A percentile compares a stretch with the other conserved stretches of the same genome.
phyloP scores from a whole-genome alignment of 2,113 vertebrate genomes.

The Vidua macroura region DNA sequence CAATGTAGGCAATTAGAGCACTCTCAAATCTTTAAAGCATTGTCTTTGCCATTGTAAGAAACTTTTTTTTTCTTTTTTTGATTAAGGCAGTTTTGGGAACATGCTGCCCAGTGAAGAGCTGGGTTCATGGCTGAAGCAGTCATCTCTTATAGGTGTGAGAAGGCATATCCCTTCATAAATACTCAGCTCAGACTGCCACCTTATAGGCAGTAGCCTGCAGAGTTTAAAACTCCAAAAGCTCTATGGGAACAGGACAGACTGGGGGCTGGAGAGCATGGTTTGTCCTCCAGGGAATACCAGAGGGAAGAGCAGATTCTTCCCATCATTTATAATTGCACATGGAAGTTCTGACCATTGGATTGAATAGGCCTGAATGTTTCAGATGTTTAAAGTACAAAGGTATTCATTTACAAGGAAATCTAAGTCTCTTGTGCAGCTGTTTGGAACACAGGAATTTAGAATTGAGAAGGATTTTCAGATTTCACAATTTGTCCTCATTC shows the following conservation, averaged over 20 bases:
- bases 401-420: neutral
- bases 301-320: neutral
- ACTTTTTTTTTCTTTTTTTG: neutral
- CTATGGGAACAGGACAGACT: neutral
- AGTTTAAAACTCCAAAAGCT: neutral
- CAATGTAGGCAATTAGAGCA: conserved; percentile 26
- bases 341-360: neutral
- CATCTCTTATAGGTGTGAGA: neutral
- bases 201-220: neutral
- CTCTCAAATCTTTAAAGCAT: conserved; percentile 34
- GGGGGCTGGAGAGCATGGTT: neutral
- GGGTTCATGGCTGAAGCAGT: neutral
- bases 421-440: neutral
- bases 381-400: neutral
- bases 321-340: neutral
- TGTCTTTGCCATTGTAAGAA: conserved; percentile 15
- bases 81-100: neutral
- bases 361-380: neutral
- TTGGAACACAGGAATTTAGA: neutral
- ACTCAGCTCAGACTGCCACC: neutral
- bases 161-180: neutral
- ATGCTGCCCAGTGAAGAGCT: neutral
- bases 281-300: neutral
- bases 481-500: conserved; percentile 41
- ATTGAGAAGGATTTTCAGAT: neutral